Percentiles rank a stretch among this genome's conserved stretches.
phyloP scores from a whole-genome alignment of 2,797 vertebrate genomes.

The Acropternis orthonyx region DNA sequence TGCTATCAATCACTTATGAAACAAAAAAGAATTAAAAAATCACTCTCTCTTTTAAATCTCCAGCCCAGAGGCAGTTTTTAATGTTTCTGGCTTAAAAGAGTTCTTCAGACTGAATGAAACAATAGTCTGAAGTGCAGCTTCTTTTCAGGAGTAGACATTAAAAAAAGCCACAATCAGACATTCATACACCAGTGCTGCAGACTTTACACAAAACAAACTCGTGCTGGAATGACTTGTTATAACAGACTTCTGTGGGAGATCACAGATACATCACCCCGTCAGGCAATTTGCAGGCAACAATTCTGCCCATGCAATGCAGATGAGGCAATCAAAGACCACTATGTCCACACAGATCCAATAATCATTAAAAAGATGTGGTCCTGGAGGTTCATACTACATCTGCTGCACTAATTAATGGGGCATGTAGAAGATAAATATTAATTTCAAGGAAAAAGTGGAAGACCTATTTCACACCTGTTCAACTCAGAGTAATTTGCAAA shows the following conservation, averaged over 20 bases:
- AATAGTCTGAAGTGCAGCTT: conserved; percentile 36
- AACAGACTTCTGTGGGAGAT: conserved; percentile 17
- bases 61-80: conserved; percentile 20
- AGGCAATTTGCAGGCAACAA: not conserved
- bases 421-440: not conserved
- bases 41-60: not conserved
- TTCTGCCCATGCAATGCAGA: not conserved
- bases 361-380: not conserved
- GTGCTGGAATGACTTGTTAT: not conserved
- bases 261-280: not conserved
- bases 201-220: conserved; percentile 60
- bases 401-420: not conserved
- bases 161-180: not conserved
- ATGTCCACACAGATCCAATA: not conserved
- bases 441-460: not conserved
- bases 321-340: not conserved
- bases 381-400: not conserved
- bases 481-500: not conserved
- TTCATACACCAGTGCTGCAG: conserved; percentile 30
- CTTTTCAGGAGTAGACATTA: conserved; percentile 28
- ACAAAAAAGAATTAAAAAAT: not conserved
- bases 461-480: not conserved
- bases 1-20: not conserved
- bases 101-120: conserved; percentile 21
- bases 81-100: conserved; percentile 27